Conservation (phyloP, 2,888 invertebrate species). For the Terebella lapidaria region DNA sequence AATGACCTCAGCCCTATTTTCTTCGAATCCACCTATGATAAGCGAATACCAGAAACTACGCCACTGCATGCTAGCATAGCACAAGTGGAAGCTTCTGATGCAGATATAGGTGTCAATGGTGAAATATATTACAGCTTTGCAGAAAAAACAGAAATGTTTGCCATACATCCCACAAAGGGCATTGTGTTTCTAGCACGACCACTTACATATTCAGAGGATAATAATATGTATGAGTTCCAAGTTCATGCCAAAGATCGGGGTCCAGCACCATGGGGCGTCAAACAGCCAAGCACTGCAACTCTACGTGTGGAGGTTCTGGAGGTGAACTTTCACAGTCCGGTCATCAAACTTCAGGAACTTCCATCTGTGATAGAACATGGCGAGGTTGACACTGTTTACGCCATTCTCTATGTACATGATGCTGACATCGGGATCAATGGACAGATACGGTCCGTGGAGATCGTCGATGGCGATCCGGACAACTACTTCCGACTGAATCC, state of each 20-base stretch:
- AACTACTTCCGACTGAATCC: conserved; percentile 74
- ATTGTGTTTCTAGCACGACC: conserved; percentile 77
- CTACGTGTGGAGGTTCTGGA: conserved; percentile 61
- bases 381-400: conserved; percentile 73
- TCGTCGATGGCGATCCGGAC: conserved; percentile 84
- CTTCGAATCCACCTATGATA: conserved; percentile 81
- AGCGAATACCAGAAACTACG: conserved; percentile 81
- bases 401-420: conserved; percentile 80
- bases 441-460: conserved; percentile 60
- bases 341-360: conserved; percentile 69
- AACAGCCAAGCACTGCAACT: conserved; percentile 11
- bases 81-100: conserved; percentile 77
- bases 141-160: conserved; percentile 68
- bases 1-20: conserved; percentile 87
- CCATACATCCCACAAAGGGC: conserved; percentile 89
- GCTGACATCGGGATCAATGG: conserved; percentile 80
- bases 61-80: conserved; percentile 76
- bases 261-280: conserved; percentile 41
- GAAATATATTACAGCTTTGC: conserved; percentile 93
- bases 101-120: conserved; percentile 91
- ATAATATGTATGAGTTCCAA: conserved; percentile 63
- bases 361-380: conserved; percentile 76
- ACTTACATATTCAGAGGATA: conserved; percentile 55
- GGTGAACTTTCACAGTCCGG: conserved; percentile 82
- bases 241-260: conserved; percentile 86